phyloP scores from a whole-genome alignment of 2,113 vertebrate species.

The Lagopus leucura region DNA sequence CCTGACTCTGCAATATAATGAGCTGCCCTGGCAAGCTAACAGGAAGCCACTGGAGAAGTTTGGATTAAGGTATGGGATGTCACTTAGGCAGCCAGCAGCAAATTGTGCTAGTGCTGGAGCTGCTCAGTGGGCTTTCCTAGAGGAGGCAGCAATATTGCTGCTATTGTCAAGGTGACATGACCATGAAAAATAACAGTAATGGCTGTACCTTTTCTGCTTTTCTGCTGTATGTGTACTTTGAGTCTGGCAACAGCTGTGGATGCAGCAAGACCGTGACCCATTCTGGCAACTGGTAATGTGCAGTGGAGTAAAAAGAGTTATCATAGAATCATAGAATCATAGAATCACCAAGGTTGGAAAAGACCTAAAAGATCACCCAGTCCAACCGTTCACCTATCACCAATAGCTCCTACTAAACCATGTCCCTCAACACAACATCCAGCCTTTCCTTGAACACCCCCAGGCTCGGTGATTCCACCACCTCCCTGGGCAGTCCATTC shows the following conservation, averaged over 20 bases:
- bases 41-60: neutral
- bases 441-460: no score
- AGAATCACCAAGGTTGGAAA: no score
- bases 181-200: neutral
- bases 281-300: neutral
- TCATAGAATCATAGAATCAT: no score
- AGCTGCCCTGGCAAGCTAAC: neutral
- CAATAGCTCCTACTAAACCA: no score
- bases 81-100: neutral
- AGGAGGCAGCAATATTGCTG: neutral
- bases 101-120: neutral
- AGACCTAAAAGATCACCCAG: no score
- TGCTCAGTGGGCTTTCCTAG: neutral
- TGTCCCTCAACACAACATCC: no score
- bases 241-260: neutral
- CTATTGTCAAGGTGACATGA: neutral
- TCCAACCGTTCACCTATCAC: no score
- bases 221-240: fast-evolving
- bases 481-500: no score
- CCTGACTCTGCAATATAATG: neutral
- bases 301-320: neutral
- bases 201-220: neutral
- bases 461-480: no score
- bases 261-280: neutral
- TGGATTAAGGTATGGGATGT: neutral